Evolutionary conservation across 2,888 invertebrate genomes (phyloP).

Genomic region (Synanthedon tipuliformis): DNA sequence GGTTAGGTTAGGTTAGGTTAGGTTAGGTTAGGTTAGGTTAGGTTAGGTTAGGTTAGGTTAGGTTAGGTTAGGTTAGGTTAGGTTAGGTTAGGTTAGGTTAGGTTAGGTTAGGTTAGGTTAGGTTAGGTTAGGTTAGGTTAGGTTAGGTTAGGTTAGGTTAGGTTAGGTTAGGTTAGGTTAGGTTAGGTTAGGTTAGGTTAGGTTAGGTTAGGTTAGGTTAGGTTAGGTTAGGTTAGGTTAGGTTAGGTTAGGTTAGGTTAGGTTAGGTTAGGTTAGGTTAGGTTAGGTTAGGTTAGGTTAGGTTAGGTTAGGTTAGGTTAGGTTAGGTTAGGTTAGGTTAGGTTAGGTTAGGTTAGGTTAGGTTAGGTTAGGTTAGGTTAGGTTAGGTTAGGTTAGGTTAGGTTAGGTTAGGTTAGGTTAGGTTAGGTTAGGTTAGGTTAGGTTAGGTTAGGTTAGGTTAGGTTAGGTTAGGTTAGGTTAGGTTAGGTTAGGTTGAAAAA

Average conservation of each 20-base stretch:
- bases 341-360: background rate
- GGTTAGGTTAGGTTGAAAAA: background rate
- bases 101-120: background rate
- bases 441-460: background rate
- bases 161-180: background rate
- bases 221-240: background rate
- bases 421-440: background rate
- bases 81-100: background rate
- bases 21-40: background rate
- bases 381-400: background rate
- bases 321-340: background rate
- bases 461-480: background rate
- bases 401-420: background rate
- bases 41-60: background rate
- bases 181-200: background rate
- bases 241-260: background rate
- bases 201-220: background rate
- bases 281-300: background rate
- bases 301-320: background rate
- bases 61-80: background rate
- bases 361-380: background rate
- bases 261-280: background rate
- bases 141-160: background rate
- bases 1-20: background rate
- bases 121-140: background rate